These are phyloP conservation scores for Raja brachyura DNA, from an alignment of 2,113 vertebrate species.

Conservation along the genomic window DNA sequence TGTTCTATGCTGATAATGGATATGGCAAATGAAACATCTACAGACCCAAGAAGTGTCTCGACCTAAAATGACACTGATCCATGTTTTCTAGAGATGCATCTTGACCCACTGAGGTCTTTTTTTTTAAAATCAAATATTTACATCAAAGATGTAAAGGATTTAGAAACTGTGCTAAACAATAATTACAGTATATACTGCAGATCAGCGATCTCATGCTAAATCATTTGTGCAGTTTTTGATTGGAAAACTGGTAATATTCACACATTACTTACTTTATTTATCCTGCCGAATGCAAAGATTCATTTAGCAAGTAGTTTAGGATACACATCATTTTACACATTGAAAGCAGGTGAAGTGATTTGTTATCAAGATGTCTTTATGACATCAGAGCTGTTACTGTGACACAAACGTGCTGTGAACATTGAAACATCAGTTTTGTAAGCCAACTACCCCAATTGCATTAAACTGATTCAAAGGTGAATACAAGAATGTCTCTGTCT, in stretches of 20 bases:
- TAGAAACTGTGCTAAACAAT: neutral
- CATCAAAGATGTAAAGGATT: neutral
- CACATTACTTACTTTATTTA: neutral
- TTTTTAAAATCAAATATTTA: no score
- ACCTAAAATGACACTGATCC: no score
- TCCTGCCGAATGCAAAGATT: neutral
- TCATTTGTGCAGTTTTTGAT: neutral
- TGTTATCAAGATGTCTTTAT: neutral
- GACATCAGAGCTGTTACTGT: conserved; percentile 28
- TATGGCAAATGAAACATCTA: neutral
- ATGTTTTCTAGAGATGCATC: no score
- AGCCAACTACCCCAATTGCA: neutral
- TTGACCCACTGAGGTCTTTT: neutral
- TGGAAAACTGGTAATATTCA: neutral
- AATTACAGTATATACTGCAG: neutral
- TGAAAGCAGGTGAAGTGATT: conserved; percentile 9
- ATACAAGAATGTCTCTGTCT: conserved; percentile 11
- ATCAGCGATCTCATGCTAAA: neutral
- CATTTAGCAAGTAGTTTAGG: neutral
- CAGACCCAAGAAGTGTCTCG: neutral
- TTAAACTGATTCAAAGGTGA: conserved; percentile 11
- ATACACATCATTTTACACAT: neutral
- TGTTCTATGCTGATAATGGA: neutral
- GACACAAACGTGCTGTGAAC: neutral
- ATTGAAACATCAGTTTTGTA: conserved; percentile 1